phyloP scores from a whole-genome alignment of 2,113 vertebrate species.

The Siniperca chuatsi region DNA sequence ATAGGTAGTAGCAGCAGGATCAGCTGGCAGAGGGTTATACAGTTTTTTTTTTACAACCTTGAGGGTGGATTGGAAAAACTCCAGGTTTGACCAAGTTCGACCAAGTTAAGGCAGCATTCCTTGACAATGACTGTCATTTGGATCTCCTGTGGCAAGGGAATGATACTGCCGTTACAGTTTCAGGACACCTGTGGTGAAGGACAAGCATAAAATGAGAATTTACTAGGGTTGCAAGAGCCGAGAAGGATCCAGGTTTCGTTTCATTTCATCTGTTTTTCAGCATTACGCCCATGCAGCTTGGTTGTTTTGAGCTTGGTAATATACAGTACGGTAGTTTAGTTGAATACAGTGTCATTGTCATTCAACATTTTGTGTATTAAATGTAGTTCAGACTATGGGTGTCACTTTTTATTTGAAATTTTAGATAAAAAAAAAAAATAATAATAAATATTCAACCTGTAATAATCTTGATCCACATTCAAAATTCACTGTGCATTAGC shows the following conservation, averaged over 20 bases:
- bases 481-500: not conserved
- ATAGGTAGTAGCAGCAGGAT: constrained; percentile 14
- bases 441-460: not conserved
- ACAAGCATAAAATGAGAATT: not conserved
- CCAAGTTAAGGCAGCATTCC: constrained; percentile 29
- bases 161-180: not conserved
- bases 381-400: not conserved
- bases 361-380: not conserved
- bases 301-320: not conserved
- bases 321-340: not conserved
- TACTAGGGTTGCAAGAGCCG: not conserved
- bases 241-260: not conserved
- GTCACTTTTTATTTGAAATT: not conserved
- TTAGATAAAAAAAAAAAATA: not conserved
- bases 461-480: not conserved
- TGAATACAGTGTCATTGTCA: not conserved
- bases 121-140: constrained; percentile 31
- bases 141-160: constrained; percentile 10
- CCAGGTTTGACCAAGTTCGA: constrained; percentile 19
- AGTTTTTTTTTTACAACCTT: constrained; percentile 16
- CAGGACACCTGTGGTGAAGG: constrained; percentile 19
- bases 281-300: not conserved
- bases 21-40: constrained; percentile 6
- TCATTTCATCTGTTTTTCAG: not conserved
- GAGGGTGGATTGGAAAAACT: constrained; percentile 25